These are phyloP conservation scores for human DNA, from an alignment of 2,113 vertebrate genomes.

Conservation along the genomic window DNA sequence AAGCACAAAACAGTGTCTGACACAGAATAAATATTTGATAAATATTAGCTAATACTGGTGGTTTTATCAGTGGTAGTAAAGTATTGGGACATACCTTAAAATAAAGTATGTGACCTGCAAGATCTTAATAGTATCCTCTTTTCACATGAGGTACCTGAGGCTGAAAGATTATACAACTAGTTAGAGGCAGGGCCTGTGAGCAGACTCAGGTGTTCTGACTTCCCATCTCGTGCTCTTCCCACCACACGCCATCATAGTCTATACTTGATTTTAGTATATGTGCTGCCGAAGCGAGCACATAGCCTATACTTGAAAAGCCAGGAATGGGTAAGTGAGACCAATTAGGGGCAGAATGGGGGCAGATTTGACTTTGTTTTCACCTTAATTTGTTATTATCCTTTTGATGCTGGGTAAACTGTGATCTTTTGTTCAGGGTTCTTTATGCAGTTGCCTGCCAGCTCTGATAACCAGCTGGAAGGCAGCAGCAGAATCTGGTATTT, in stretches of 20 bases:
- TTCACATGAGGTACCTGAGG: not conserved
- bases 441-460: not conserved
- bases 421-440: not conserved
- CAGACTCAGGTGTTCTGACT: not conserved
- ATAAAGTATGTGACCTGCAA: not conserved
- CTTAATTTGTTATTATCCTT: slow-evolving; percentile 43
- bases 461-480: slow-evolving; percentile 54
- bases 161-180: not conserved
- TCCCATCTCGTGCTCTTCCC: not conserved
- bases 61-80: not conserved
- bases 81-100: not conserved
- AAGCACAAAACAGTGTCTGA: not conserved
- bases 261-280: not conserved
- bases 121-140: not conserved
- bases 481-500: slow-evolving; percentile 39
- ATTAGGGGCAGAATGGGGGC: not conserved
- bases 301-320: not conserved
- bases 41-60: not conserved
- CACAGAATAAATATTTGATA: not conserved
- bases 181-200: not conserved
- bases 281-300: too few species aligned
- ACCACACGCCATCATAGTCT: too few species aligned
- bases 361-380: slow-evolving; percentile 34
- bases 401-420: slow-evolving; percentile 50
- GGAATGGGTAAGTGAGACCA: not conserved